Conservation (phyloP, 2,797 vertebrate genomes). For the Urosaurus nigricauda region DNA sequence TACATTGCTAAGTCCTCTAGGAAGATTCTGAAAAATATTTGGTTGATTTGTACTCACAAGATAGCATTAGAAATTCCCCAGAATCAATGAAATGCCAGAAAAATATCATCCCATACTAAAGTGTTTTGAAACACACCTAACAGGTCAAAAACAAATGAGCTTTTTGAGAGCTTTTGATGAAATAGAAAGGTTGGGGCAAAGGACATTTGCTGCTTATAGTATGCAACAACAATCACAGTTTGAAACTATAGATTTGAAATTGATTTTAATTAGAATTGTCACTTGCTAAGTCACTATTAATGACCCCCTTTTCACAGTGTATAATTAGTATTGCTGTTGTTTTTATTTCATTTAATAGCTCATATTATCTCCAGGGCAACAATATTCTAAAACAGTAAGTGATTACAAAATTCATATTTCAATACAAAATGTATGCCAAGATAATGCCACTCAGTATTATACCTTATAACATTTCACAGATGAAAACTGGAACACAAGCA, state of each 20-base stretch:
- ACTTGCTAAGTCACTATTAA: background rate
- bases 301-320: background rate
- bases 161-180: background rate
- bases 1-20: no score
- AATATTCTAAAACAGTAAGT: background rate
- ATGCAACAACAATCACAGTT: background rate
- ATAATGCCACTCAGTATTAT: background rate
- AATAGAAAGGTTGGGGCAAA: background rate
- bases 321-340: background rate
- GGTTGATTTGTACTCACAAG: background rate
- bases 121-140: background rate
- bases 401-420: background rate
- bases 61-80: background rate
- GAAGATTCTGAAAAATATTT: background rate
- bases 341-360: background rate
- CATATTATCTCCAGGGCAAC: background rate
- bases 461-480: no score
- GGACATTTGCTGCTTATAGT: background rate
- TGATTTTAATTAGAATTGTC: background rate
- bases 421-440: background rate
- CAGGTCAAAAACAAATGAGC: background rate
- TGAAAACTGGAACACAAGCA: no score
- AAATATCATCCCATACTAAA: background rate
- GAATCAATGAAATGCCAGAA: background rate
- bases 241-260: constrained; percentile 1